Evolutionary conservation across 1,140 invertebrate genomes (phyloP), one percentile per base, ranked within the genome.

Genomic region (Camponotus vicinus): DNA sequence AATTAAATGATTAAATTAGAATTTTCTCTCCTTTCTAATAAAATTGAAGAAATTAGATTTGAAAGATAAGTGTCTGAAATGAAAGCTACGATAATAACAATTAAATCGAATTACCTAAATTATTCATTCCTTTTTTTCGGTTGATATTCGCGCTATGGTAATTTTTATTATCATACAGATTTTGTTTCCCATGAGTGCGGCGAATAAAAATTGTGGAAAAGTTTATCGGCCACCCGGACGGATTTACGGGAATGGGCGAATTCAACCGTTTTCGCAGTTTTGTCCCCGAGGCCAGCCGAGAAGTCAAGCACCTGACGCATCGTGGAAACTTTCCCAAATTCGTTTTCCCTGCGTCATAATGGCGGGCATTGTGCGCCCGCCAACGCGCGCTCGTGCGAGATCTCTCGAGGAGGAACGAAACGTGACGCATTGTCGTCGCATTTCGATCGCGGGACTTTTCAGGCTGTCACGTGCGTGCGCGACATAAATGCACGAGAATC

Each of bases 251-350:
- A 34, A 37, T 27, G 27, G 32, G 21, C 55, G 34, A 83, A 63
- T 61, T 75, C 55, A 75, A 49, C 1, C 42, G 40, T 6, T 73
- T 49, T 49, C 32, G 32, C 69, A 83, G 73, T 83, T 83, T 83
- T 8, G 52, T 59, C 9, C 15, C 67, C 37, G 69, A 21, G 27
- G 55, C 13, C 69, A 27, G 49, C 18, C 40, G 55, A 49, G 79
- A 83, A 83, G 79, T 75, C 79, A 83, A 83, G 57, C 69, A 75
- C 32, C 75, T 45, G 64, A 52, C 34, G 21, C 27, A 49, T 37
- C 18, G 4, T 59, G 42, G 57, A 77, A 89, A 89, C 83, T 89
- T 88, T 78, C 27, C 71, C 21, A 88, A 88, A 88, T 88, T 86
- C 77, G 88, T 86, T 86, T 66, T 79, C 55, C 66, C 32, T 64